Evolutionary conservation across 2,888 invertebrate genomes (phyloP).

Genomic region (Autographa pulchrina): DNA sequence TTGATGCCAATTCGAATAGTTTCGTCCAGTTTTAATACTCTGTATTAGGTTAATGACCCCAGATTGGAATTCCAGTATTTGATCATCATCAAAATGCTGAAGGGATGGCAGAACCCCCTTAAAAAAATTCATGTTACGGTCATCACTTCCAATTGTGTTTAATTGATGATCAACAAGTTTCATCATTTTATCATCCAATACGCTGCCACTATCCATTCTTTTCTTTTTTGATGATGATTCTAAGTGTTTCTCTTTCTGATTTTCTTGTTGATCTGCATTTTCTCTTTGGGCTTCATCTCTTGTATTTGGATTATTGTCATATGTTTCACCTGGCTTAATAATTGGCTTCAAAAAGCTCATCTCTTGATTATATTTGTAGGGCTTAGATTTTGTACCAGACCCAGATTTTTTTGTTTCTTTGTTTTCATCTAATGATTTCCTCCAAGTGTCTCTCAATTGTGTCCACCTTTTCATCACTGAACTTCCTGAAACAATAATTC

Average conservation of each 20-base stretch:
- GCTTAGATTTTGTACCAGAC: too few species aligned
- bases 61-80: constrained; percentile 38
- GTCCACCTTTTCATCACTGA: constrained; percentile 25
- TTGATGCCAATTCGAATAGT: constrained; percentile 28
- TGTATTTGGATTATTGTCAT: too few species aligned
- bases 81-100: constrained; percentile 26
- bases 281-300: too few species aligned
- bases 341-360: too few species aligned
- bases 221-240: constrained; percentile 28
- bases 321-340: too few species aligned
- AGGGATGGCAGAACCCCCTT: too few species aligned
- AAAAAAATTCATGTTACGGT: too few species aligned
- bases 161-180: constrained; percentile 18
- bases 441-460: not conserved
- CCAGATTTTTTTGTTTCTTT: too few species aligned
- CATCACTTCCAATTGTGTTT: constrained; percentile 26
- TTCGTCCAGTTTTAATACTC: constrained; percentile 37
- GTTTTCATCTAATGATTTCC: too few species aligned
- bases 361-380: too few species aligned
- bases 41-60: constrained; percentile 36
- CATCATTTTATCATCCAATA: constrained; percentile 13
- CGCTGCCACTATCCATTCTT: constrained; percentile 25
- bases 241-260: constrained; percentile 15
- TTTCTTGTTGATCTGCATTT: too few species aligned
- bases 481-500: constrained; percentile 20